These are phyloP conservation scores for Panopea generosa DNA, from an alignment of 2,888 invertebrate species.

Conservation along the genomic window DNA sequence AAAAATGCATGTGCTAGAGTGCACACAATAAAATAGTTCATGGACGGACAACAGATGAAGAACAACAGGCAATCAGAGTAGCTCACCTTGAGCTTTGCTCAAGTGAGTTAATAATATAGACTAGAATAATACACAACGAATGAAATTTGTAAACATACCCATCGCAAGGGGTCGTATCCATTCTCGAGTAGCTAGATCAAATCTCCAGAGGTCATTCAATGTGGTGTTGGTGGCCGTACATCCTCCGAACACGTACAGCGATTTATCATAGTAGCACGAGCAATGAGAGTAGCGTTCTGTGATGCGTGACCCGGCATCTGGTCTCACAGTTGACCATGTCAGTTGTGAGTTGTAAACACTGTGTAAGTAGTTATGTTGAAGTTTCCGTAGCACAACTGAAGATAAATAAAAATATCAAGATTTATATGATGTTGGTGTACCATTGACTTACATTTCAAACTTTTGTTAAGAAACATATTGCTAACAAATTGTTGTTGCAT, in stretches of 20 bases:
- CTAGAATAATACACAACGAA: too few species aligned
- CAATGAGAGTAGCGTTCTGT: conserved; percentile 97
- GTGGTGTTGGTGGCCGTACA: conserved; percentile 97
- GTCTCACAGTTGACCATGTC: conserved; percentile 69
- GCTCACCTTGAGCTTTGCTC: too few species aligned
- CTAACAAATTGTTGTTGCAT: background rate
- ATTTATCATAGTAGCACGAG: conserved; percentile 88
- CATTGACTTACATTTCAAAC: background rate
- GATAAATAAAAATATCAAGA: too few species aligned
- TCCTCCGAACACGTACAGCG: conserved; percentile 97
- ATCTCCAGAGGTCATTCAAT: conserved; percentile 98
- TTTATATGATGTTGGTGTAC: too few species aligned
- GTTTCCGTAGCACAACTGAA: conserved; percentile 92
- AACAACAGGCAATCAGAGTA: too few species aligned
- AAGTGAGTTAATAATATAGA: too few species aligned
- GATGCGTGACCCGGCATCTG: conserved; percentile 89
- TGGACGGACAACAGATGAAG: too few species aligned
- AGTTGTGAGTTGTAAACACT: conserved; percentile 87
- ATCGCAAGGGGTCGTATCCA: conserved; percentile 89
- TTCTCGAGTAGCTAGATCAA: conserved; percentile 93
- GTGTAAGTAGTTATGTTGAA: conserved; percentile 90
- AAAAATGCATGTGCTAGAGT: too few species aligned
- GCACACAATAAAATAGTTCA: too few species aligned
- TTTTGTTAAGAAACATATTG: background rate
- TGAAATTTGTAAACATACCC: conserved; percentile 71